Evolutionary conservation across 2,888 invertebrate genomes (phyloP).

Genomic region (Sinodicranocentrus sp.): DNA sequence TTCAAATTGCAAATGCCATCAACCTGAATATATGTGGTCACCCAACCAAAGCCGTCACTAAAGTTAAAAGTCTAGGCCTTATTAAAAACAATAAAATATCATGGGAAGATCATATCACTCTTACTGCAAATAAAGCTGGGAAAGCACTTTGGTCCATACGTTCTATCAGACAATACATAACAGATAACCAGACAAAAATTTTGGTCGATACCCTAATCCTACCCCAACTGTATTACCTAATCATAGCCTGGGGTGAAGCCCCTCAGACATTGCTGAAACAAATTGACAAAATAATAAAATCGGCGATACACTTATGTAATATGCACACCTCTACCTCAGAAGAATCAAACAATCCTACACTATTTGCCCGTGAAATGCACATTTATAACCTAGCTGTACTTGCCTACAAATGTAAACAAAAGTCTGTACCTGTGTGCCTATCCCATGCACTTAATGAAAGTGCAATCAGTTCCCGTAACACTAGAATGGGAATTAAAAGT

Average conservation of each 20-base stretch:
- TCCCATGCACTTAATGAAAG: no score
- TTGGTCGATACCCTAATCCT: background rate
- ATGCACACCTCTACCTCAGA: background rate
- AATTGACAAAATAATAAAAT: no score
- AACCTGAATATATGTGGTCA: background rate
- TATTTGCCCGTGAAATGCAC: background rate
- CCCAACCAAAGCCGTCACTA: background rate
- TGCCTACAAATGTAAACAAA: background rate
- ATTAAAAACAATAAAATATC: constrained; percentile 15
- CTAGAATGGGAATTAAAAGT: no score
- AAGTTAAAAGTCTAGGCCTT: constrained; percentile 37
- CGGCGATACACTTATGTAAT: background rate
- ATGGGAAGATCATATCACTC: constrained; percentile 5
- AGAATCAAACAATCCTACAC: background rate
- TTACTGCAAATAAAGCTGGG: constrained; percentile 11
- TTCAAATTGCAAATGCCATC: background rate
- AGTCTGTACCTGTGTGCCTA: no score
- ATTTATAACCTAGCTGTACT: background rate
- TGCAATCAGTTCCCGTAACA: no score
- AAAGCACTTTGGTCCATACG: background rate
- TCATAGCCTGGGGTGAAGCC: constrained; percentile 1
- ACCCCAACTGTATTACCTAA: constrained; percentile 20
- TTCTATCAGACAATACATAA: background rate
- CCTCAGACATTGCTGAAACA: no score
- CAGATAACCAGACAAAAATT: background rate